These are phyloP conservation scores for Drosophila orosa DNA, from an alignment of 1,140 invertebrate species.

Conservation along the genomic window DNA sequence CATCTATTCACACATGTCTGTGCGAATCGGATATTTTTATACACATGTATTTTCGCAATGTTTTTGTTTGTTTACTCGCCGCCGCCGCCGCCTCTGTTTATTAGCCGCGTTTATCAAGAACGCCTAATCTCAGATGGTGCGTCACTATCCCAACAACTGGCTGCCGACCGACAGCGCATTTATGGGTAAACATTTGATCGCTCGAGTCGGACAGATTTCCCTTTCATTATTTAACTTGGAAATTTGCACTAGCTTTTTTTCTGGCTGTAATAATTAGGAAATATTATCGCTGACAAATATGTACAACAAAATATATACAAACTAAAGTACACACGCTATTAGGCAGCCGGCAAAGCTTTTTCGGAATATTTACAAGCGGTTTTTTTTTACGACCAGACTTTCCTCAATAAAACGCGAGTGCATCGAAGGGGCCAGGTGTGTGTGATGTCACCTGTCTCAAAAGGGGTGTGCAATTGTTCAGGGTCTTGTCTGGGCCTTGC, in stretches of 20 bases:
- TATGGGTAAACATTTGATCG: conserved; percentile 23
- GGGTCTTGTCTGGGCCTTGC: not conserved
- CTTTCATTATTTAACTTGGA: conserved; percentile 23
- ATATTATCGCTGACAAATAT: not conserved
- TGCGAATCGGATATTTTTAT: conserved; percentile 31
- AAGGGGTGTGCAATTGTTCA: not conserved
- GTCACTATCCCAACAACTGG: conserved; percentile 28
- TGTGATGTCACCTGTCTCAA: not conserved
- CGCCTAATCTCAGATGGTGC: conserved; percentile 39
- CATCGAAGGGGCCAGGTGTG: not conserved
- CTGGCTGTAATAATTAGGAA: not conserved
- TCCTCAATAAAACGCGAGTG: conserved; percentile 18
- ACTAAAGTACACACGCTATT: conserved; percentile 3
- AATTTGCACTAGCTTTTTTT: conserved; percentile 2
- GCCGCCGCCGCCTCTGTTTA: conserved; percentile 24
- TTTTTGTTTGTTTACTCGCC: conserved; percentile 64
- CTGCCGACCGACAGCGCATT: not conserved
- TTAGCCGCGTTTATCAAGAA: conserved; percentile 44
- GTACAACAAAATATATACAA: conserved; percentile 2
- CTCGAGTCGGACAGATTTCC: conserved; percentile 17
- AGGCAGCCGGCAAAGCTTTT: not conserved
- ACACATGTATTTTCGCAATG: conserved; percentile 58
- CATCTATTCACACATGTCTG: not conserved
- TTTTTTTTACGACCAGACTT: conserved; percentile 13
- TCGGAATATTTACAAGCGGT: conserved; percentile 14